Evolutionary conservation across 2,888 invertebrate genomes (phyloP), one percentile per base, ranked within the genome.

Genomic region (Macaria notata): DNA sequence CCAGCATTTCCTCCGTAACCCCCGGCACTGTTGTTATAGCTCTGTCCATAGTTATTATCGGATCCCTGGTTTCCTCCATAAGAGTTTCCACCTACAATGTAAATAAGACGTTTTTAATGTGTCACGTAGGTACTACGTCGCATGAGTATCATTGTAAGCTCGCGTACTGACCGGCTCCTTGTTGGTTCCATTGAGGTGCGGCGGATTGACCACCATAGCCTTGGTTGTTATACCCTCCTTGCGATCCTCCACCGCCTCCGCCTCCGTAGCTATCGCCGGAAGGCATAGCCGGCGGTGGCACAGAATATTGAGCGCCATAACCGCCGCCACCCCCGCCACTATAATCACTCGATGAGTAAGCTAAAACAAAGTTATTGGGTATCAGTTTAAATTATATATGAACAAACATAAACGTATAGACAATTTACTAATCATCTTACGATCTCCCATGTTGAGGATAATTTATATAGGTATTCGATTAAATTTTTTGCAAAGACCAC

Each of bases 221-320:
- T 75, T 82, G 87, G 62, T 78, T 80, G 65, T 78, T 80, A 65
- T 86, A 89, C 29, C 76, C 72, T 49, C 81, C 79, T 78, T 81
- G 86, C 45, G 57, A 1, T 74, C 78, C 76, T 49, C 78, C 50
- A 7, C 50, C 50, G 33, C 36, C 50, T 9, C 44, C 50, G 29
- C 36, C 78, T 68, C 84, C 84, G 71, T 72, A 88, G 65, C 78
- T 91, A 62, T 88, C 92, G 49, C 85, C 79, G 49, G 87, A 79
- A 64, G 81, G 74, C 72, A 87, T 77, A 49, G 87, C 70, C 47
- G 92, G 86, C 54, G 91, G 86, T 65, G 92, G 86, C 75, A 91
- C 82, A 53, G 92, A 83, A 81, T 92, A 88, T 75, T 88, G 85
- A 65, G 86, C 80, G 38, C 86, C 81, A 72, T 88, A 88, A 30